Base-by-base conservation (phyloP, 2,888 invertebrate genomes). In the Pegoplata infirma region DNA sequence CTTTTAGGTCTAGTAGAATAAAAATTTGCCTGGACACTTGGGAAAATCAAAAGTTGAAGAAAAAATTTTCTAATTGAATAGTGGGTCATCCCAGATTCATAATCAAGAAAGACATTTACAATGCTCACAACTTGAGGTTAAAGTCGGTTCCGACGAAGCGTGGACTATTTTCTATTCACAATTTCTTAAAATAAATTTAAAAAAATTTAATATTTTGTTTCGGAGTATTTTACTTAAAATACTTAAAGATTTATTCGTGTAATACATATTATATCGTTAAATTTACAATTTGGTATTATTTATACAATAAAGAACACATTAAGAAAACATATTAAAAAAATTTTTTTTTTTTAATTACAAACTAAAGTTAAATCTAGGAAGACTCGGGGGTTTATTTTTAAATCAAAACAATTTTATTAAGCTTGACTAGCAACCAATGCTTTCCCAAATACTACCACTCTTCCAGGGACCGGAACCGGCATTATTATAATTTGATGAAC, bases 401-500 rank as follows among this genome's bases (percentile, higher is more conserved):
- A n/a, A 40, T 12, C n/a, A n/a, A 32, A 7, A 32, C 32, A 8
- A 32, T 32, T 12, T 1, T 0, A 10, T n/a, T 17, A 32, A 10
- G 14, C 0, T 53, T 10, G 46, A 66, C 59, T 78, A 78, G 49
- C 78, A 78, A 7, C 78, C 78, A 23, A 69, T 7, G 7, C 64
- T 69, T 28, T 69, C 69, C 73, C 61, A 67, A 19, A 79, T 67
- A 19, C 71, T 46, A 8, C 78, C 78, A 32, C 44, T 74, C 71
- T 75, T 79, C 77, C 71, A 71, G 10, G 71, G 61, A 3, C 76
- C 71, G 12, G 59, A 21, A 17, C 47, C 47, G 8, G 56, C 21
- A 25, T 8, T 61, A 32, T 28, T 73, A 14, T 6, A 47, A 16
- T 14, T 66, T 16, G 3, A 16, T 17, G 66, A 36, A 17, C 5